Base-by-base conservation (phyloP, 2,797 vertebrate genomes). In the Rhynchotus rufescens region DNA sequence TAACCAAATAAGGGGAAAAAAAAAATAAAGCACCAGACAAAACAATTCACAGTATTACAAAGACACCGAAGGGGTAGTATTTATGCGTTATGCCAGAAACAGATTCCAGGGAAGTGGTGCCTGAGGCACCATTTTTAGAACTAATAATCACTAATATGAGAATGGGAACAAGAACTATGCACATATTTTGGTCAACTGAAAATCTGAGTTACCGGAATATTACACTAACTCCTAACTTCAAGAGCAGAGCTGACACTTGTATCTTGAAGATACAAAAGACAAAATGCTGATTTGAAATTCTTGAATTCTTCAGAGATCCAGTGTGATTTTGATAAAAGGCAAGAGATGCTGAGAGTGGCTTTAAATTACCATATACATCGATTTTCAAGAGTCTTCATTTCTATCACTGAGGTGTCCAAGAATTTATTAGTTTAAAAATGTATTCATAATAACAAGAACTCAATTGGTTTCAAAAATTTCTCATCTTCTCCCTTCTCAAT, bases 1-100 rank as follows among this genome's bases (percentile, higher is more conserved):
- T 32, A 72, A 92, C 71, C 44, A 80, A 42, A 36, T 51, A 49
- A 60, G 30, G 68, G 45, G 6, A 23, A 49, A 20, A 49, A 49
- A 80, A 75, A 88, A 62, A 81, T 71, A 88, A 76, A 90, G n/a
- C 14, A 78, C 4, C 28, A 91, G 44, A 68, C 34, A 84, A 84
- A 78, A 52, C 64, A 75, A 28, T 4, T 81, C 23, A 36, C 28
- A 56, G 81, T 52, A 66, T 69, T 92, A 42, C 68, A 19, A 66
- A 0, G 13, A 69, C 23, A 52, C 5, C 22, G 13, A 82, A 26
- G 21, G 84, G 11, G 3, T 59, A 7, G 7, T 80, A 72, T 71
- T 88, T 60, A 84, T 0, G 0, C 14, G 34, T 38, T 47, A 74
- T 2, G 15, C 45, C 80, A 80, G 57, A 79, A 88, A 82, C 4